These are phyloP conservation scores for Aplodontia rufa DNA, from an alignment of 2,113 vertebrate species.

Conservation along the genomic window DNA sequence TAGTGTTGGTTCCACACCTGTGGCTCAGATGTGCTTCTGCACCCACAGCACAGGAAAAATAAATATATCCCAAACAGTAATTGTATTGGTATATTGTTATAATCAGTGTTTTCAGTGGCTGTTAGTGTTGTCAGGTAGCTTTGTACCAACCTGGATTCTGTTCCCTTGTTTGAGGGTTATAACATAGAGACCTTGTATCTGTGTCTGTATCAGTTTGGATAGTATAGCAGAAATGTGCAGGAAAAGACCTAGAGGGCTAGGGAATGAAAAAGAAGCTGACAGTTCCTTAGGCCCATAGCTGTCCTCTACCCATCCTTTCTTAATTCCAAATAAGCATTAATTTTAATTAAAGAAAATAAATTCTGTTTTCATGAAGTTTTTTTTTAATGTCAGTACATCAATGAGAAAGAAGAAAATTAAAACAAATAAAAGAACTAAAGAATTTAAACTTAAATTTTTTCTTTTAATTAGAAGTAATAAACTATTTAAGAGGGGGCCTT, in stretches of 20 bases:
- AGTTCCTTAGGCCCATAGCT: conserved; percentile 55
- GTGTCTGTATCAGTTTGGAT: conserved; percentile 56
- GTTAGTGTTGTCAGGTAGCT: not conserved
- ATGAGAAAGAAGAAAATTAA: conserved; percentile 62
- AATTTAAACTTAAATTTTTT: not conserved
- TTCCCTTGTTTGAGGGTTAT: not conserved
- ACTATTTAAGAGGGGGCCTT: not conserved
- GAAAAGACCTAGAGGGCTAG: conserved; percentile 68
- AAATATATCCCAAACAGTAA: not conserved
- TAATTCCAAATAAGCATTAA: conserved; percentile 71
- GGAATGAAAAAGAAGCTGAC: conserved; percentile 60
- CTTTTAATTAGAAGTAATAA: not conserved
- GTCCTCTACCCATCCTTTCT: not conserved
- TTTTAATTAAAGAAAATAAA: conserved; percentile 51
- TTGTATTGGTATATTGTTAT: not conserved
- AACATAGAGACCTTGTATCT: conserved; percentile 37
- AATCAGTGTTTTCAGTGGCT: not conserved
- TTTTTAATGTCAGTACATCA: conserved; percentile 10
- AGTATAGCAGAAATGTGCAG: conserved; percentile 53
- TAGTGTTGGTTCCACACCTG: not conserved
- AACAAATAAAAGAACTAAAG: not conserved
- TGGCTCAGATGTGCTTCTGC: not conserved
- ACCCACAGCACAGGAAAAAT: not conserved
- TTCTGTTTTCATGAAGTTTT: conserved; percentile 66
- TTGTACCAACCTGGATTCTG: too few relatives aligned